Base-by-base conservation (phyloP, 2,797 vertebrate genomes). In the Bradypus variegatus region DNA sequence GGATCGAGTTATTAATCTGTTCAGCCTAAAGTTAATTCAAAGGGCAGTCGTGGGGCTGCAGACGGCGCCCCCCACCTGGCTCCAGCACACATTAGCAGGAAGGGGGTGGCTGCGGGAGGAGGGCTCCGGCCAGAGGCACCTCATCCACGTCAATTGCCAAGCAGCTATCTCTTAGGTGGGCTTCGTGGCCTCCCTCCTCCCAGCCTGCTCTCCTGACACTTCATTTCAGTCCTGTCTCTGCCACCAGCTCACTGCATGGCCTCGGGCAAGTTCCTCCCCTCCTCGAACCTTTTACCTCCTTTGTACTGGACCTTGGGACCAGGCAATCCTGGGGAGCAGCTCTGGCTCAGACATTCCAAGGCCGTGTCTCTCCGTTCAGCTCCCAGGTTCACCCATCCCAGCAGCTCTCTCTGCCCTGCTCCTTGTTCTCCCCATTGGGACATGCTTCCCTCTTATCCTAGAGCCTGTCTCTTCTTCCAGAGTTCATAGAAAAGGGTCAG, bases 11-110 rank as follows among this genome's bases (percentile, higher is more conserved):
- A 33, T 64, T 91, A 87, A 60, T 86, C 53, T 4, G 36, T 48
- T 13, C 53, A 18, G 50, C 77, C 69, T 94, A 90, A 95, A 97
- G 95, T 95, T 95, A 95, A 94, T 91, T 75, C 80, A 94, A 95
- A 96, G 95, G 94, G 92, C 95, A 94, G 92, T 62, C 83, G 0
- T 2, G 53, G 70, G 18, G 31, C 55, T 1, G 55, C 65, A 90
- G 89, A n/a, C 2, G 45, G 29, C 6, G 65, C 76, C 73, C 4
- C 79, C 53, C 6, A 12, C 45, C 76, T 14, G 92, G 89, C 89
- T 95, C 93, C 85, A 62, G 83, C 60, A 91, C 25, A 6, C 36
- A 53, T 89, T 7, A 33, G 60, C 11, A 7, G 33, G 69, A 13
- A 33, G 48, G 58, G 58, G 19, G 58, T 19, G 58, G 23, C 11